Conservation (phyloP, 1,140 invertebrate genomes). For the Heterodera carotae region DNA sequence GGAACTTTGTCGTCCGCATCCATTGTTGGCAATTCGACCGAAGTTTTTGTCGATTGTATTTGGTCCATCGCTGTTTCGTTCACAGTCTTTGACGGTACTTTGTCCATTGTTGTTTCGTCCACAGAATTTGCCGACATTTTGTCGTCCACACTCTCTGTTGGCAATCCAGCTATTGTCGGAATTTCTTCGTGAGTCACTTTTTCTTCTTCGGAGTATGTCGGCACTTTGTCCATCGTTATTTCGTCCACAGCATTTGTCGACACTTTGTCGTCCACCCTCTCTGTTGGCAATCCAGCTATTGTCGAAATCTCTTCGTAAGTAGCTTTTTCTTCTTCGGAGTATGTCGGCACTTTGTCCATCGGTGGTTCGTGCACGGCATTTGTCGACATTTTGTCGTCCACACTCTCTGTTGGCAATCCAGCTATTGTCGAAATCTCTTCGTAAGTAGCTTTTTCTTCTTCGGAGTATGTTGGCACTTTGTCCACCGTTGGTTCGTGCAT, state of each 20-base stretch:
- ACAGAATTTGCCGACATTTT: background rate
- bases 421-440: background rate
- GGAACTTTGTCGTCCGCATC: too few relatives aligned
- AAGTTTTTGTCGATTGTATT: background rate
- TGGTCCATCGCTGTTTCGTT: background rate
- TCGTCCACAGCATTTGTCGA: background rate
- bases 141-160: too few relatives aligned
- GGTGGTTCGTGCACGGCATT: background rate
- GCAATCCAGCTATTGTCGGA: background rate
- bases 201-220: background rate
- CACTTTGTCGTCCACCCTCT: background rate
- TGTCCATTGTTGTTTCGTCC: background rate
- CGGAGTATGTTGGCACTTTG: background rate
- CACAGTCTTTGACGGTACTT: background rate
- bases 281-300: background rate
- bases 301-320: background rate
- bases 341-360: background rate
- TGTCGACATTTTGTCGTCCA: background rate
- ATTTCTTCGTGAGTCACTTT: too few relatives aligned
- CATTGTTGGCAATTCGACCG: too few relatives aligned
- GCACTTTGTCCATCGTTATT: background rate
- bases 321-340: background rate
- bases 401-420: too few relatives aligned
- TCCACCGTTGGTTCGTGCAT: background rate
- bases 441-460: background rate